phyloP scores from a whole-genome alignment of 2,888 invertebrate species.

The Orchesellides sinensis region DNA sequence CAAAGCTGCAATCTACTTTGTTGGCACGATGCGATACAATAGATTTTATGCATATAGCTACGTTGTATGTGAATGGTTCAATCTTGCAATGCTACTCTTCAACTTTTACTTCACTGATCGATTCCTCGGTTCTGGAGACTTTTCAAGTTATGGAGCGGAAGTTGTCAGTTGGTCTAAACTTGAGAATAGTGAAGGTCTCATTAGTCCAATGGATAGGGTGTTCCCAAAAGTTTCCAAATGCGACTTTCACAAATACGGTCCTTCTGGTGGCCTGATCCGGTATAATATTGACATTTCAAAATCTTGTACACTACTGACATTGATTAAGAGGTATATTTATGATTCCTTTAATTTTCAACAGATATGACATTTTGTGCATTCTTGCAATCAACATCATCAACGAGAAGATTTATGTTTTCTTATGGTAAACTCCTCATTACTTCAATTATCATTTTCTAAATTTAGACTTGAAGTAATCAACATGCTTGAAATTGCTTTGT shows the following conservation, averaged over 20 bases:
- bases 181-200: conserved; percentile 69
- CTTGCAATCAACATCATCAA: conserved; percentile 75
- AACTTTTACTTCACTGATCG: conserved; percentile 76
- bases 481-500: conserved; percentile 9
- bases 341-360: no score
- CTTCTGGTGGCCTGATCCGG: conserved; percentile 60
- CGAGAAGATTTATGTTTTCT: conserved; percentile 75
- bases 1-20: conserved; percentile 69
- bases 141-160: conserved; percentile 75
- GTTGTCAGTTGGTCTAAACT: conserved; percentile 73
- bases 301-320: no score
- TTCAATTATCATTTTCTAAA: conserved; percentile 17
- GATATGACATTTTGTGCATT: conserved; percentile 75
- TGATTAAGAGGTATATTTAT: no score
- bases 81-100: conserved; percentile 75
- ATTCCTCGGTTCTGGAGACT: conserved; percentile 75
- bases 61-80: conserved; percentile 74
- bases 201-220: conserved; percentile 73
- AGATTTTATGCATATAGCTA: conserved; percentile 70
- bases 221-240: conserved; percentile 75
- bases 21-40: conserved; percentile 66
- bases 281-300: no score
- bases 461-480: conserved; percentile 1
- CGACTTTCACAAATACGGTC: conserved; percentile 74
- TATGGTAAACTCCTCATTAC: conserved; percentile 67